Evolutionary conservation across 2,113 vertebrate species (phyloP).

Genomic region (Melanerpes aurifrons): DNA sequence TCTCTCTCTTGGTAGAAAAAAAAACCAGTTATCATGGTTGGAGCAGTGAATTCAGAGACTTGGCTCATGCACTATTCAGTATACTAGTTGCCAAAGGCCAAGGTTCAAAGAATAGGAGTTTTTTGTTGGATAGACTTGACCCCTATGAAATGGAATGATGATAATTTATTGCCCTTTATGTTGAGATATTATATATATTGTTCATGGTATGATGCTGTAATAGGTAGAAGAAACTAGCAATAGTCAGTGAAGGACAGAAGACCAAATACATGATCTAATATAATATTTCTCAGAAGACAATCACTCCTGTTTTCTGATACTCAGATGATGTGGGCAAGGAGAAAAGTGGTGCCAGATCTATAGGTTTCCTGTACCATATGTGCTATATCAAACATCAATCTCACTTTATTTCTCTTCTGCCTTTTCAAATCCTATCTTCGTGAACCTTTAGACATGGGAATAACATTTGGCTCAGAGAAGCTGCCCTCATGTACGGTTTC

Average conservation of each 20-base stretch:
- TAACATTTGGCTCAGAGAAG: background rate
- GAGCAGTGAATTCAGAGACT: background rate
- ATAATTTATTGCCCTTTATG: background rate
- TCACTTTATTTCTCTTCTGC: background rate
- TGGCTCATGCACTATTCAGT: background rate
- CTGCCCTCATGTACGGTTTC: background rate
- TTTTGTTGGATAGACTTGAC: background rate
- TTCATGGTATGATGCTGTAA: background rate
- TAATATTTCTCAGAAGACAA: background rate
- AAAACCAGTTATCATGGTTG: accelerated
- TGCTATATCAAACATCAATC: background rate
- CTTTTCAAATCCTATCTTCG: background rate
- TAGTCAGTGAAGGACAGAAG: background rate
- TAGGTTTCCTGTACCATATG: background rate
- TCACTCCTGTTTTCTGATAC: background rate
- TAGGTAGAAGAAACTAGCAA: background rate
- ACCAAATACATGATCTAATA: background rate
- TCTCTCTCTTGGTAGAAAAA: background rate
- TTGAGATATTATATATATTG: background rate
- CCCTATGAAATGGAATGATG: background rate
- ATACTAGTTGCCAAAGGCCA: background rate
- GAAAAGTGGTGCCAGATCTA: background rate
- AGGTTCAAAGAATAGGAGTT: background rate
- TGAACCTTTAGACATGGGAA: background rate
- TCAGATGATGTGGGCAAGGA: background rate